phyloP scores from a whole-genome alignment of 2,888 invertebrate genomes.

The Caenorhabditis japonica region DNA sequence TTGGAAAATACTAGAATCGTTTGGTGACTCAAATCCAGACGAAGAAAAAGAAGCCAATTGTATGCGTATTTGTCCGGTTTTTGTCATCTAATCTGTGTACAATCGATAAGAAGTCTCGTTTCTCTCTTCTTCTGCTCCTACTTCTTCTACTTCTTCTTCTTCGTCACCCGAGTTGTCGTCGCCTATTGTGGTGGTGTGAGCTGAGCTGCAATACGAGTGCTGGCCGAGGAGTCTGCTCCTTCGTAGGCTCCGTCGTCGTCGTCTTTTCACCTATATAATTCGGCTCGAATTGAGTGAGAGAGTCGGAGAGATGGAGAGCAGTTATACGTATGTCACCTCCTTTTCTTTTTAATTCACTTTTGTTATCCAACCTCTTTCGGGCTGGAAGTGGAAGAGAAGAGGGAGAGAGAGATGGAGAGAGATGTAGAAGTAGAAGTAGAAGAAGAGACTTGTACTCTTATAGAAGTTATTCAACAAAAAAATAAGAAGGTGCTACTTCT shows the following conservation, averaged over 20 bases:
- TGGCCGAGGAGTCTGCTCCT: constrained; percentile 34
- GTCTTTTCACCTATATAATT: constrained; percentile 51
- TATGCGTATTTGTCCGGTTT: too few species aligned
- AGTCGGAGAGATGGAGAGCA: constrained; percentile 13
- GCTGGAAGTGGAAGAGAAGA: not conserved
- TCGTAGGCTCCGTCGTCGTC: too few species aligned
- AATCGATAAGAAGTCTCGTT: not conserved
- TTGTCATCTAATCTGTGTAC: not conserved
- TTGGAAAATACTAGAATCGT: too few species aligned
- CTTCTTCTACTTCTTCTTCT: not conserved
- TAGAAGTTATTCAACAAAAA: too few species aligned
- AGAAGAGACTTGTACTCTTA: too few species aligned
- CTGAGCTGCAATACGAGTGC: constrained; percentile 27
- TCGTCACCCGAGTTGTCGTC: constrained; percentile 4
- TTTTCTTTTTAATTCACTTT: constrained; percentile 2
- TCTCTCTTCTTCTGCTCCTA: not conserved
- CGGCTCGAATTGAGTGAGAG: constrained; percentile 23
- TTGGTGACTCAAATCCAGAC: too few species aligned
- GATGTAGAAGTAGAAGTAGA: too few species aligned
- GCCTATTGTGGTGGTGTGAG: constrained; percentile 45
- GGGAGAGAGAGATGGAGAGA: not conserved
- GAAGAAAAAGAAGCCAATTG: too few species aligned
- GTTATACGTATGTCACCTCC: constrained; percentile 21
- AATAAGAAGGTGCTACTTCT: too few species aligned
- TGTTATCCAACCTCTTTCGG: constrained; percentile 3